A percentile compares a stretch with the other conserved stretches of the same genome.
phyloP scores from a whole-genome alignment of 92 coral and sea anemone species.

The Paramuricea clavata region DNA sequence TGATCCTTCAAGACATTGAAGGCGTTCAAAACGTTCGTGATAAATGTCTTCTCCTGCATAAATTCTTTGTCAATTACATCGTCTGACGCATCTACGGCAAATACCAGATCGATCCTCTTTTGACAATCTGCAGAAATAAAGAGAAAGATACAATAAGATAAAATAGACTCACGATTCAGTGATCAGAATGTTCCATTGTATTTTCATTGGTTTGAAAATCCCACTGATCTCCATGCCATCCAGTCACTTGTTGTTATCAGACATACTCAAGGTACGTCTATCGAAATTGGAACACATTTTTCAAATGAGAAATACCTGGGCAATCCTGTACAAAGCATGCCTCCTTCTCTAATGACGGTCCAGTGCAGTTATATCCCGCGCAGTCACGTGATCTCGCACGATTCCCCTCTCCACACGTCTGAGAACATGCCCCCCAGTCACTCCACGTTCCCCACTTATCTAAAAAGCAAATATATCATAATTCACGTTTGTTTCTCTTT shows the following conservation, averaged over 20 bases:
- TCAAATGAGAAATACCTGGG: conserved; percentile 73
- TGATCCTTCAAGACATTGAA: conserved; percentile 66
- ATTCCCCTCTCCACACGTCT: conserved; percentile 92
- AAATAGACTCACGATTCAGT: no score
- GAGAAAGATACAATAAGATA: neutral
- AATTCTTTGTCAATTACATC: conserved; percentile 61
- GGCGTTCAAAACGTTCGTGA: conserved; percentile 68
- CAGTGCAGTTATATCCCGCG: conserved; percentile 96
- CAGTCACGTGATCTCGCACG: conserved; percentile 91
- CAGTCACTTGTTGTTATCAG: neutral
- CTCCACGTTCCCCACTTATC: conserved; percentile 90
- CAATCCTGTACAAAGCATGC: conserved; percentile 97
- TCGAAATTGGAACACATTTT: neutral
- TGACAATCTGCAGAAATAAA: conserved; percentile 22
- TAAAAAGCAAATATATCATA: neutral
- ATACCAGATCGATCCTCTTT: conserved; percentile 30
- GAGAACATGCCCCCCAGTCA: conserved; percentile 94
- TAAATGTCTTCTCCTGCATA: conserved; percentile 74
- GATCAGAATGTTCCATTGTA: no score
- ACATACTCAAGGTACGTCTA: neutral
- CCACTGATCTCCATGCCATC: no score
- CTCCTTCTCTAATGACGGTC: conserved; percentile 76
- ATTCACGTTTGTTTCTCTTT: neutral
- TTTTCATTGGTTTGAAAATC: no score
- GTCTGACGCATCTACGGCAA: conserved; percentile 42